Evolutionary conservation across 2,113 vertebrate genomes (phyloP).

Genomic region (Zosterops pallidus): DNA sequence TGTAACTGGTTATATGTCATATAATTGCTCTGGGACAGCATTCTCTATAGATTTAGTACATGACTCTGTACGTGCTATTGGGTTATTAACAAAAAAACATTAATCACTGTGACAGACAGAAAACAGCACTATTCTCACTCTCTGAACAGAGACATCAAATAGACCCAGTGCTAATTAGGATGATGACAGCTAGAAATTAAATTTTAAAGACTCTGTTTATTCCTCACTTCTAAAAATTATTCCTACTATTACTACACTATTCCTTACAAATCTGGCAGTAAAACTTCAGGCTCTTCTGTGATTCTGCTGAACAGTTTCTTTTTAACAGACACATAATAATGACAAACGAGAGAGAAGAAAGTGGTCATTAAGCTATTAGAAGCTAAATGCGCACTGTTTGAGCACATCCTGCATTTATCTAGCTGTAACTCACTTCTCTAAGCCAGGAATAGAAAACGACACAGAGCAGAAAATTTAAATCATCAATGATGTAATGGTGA

Average conservation of each 20-base stretch:
- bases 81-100: conserved; percentile 69
- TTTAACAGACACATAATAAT: conserved; percentile 67
- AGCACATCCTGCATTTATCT: background rate
- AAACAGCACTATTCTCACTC: conserved; percentile 48
- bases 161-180: conserved; percentile 56
- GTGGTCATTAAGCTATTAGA: conserved; percentile 42
- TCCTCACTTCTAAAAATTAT: conserved; percentile 37
- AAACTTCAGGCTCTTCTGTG: conserved; percentile 35
- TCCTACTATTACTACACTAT: conserved; percentile 2
- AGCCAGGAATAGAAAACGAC: conserved; percentile 20
- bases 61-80: conserved; percentile 6
- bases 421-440: conserved; percentile 12
- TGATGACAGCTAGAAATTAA: conserved; percentile 70
- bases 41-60: background rate
- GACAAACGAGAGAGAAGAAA: conserved; percentile 64
- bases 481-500: conserved; percentile 44
- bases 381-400: background rate
- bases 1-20: background rate
- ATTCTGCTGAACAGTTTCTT: conserved; percentile 57
- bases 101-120: conserved; percentile 67
- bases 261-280: conserved; percentile 45
- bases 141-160: conserved; percentile 62
- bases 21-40: background rate
- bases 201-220: conserved; percentile 67
- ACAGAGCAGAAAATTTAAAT: conserved; percentile 68